Evolutionary conservation across 2,113 vertebrate species (phyloP).

Genomic region (Stegostoma tigrinum): DNA sequence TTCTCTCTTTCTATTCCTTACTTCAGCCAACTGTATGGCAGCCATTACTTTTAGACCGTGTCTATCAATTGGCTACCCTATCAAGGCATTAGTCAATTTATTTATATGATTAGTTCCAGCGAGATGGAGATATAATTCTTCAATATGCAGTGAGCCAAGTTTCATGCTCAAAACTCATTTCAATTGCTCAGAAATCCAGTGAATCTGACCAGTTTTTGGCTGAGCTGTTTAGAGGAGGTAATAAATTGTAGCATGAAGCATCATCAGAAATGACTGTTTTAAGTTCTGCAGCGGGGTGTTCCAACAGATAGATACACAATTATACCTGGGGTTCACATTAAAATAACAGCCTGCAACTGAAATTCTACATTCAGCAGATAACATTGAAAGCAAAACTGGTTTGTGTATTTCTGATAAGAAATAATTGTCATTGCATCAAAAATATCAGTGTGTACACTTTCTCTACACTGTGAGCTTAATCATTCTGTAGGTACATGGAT

Average conservation of each 20-base stretch:
- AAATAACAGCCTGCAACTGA: no score
- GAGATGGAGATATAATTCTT: not conserved
- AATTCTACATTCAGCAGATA: no score
- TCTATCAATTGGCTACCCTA: not conserved
- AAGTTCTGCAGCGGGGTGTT: no score
- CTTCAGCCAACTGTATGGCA: not conserved
- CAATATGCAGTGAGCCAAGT: not conserved
- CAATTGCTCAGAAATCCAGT: not conserved
- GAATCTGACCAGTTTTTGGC: not conserved
- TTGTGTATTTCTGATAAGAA: no score
- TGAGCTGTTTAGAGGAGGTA: not conserved
- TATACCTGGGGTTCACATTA: no score
- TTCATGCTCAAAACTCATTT: not conserved
- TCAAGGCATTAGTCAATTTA: not conserved
- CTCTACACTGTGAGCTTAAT: no score
- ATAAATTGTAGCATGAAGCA: not conserved
- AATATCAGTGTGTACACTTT: no score
- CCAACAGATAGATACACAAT: no score
- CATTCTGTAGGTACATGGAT: no score
- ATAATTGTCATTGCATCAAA: no score
- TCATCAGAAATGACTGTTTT: not conserved
- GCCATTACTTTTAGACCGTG: not conserved
- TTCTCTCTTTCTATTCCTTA: not conserved
- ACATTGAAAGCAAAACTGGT: no score
- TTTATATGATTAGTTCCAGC: not conserved